Base-by-base conservation (phyloP, 2,888 invertebrate genomes). In the Bibio marci region DNA sequence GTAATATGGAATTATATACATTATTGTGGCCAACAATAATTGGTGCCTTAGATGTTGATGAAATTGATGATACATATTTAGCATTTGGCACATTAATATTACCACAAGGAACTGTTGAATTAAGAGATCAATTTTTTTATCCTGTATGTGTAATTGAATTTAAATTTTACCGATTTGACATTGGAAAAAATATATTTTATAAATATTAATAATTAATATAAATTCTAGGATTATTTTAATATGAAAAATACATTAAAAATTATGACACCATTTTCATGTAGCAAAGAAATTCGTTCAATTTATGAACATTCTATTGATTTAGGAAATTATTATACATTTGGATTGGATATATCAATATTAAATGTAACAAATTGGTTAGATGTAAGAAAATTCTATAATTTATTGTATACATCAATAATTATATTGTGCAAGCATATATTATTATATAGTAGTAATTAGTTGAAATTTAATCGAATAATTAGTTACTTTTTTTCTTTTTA, bases 171-270 rank as follows among this genome's bases (percentile, higher is more conserved):
- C 26, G 7, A 26, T 26, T 26, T 26, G 26, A 26, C 26, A 26
- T n/a, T n/a, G n/a, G n/a, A n/a, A n/a, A n/a, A n/a, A n/a, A n/a
- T n/a, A n/a, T n/a, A n/a, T n/a, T n/a, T n/a, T n/a, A n/a, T n/a
- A n/a, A n/a, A n/a, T n/a, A n/a, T n/a, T n/a, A n/a, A n/a, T n/a
- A n/a, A n/a, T n/a, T n/a, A n/a, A n/a, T n/a, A n/a, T n/a, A n/a
- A n/a, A n/a, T n/a, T n/a, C n/a, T 50, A 64, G 55, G 63, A 69
- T 50, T 50, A 62, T 12, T 55, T 67, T 43, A 54, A 60, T 35
- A 64, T 70, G 45, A 64, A 65, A 40, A 77, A 77, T 54, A 62
- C 67, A 11, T 51, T 77, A 12, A 65, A 64, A 40, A 49, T 76
- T 1, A 60, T 56, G 8, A 69, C 74, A 1, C 72, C 76, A 0